phyloP scores from a whole-genome alignment of 2,888 invertebrate genomes.

The Emesis castigata region DNA sequence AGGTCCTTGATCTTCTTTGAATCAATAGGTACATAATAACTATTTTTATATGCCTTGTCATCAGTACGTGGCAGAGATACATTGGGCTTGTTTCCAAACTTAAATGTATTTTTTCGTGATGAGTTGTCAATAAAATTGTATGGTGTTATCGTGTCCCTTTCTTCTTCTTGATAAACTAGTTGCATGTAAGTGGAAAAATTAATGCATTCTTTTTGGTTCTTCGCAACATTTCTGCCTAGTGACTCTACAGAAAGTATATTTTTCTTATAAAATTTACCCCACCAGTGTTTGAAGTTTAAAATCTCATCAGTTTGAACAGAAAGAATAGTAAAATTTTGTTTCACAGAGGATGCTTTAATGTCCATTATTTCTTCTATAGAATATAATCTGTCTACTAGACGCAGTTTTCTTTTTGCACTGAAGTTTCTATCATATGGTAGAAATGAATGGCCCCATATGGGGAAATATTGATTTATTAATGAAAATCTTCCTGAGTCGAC shows the following conservation, averaged over 20 bases:
- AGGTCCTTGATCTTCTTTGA: neutral
- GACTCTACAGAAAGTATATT: neutral
- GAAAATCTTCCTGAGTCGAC: neutral
- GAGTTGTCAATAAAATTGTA: neutral
- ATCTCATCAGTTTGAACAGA: neutral
- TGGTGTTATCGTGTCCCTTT: neutral
- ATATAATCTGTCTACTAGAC: neutral
- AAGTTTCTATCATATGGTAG: neutral
- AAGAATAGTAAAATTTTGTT: neutral
- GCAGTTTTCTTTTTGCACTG: slow-evolving; percentile 1
- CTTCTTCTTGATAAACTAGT: neutral
- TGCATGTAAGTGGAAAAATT: neutral
- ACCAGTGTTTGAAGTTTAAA: neutral
- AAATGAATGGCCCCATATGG: neutral
- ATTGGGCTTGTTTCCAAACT: neutral
- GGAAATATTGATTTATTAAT: neutral
- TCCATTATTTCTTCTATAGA: neutral
- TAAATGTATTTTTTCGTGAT: neutral
- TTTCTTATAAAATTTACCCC: neutral
- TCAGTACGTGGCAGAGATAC: neutral
- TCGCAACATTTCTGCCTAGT: neutral
- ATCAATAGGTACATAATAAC: neutral
- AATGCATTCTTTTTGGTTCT: neutral
- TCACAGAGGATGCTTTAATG: neutral
- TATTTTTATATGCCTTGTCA: neutral